Evolutionary conservation across 2,797 vertebrate genomes (phyloP).

Genomic region (Enteromius fasciolatus): DNA sequence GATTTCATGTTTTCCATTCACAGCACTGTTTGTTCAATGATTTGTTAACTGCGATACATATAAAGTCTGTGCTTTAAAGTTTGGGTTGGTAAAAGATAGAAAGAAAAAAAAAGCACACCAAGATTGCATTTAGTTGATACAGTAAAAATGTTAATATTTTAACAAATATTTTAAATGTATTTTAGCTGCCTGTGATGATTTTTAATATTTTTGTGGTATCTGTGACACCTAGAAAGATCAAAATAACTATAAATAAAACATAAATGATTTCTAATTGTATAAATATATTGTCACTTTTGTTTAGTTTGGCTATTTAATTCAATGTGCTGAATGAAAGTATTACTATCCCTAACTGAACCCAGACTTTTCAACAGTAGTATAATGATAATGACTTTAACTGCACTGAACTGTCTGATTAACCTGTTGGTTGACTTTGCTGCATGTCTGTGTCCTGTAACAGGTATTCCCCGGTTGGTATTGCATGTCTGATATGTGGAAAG

Average conservation of each 20-base stretch:
- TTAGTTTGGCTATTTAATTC: background rate
- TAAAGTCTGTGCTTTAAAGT: background rate
- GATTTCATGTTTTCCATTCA: conserved; percentile 2
- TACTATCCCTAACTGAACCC: background rate
- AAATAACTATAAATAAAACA: no score
- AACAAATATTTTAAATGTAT: background rate
- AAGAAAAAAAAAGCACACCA: background rate
- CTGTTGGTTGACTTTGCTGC: background rate
- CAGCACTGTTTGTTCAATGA: background rate
- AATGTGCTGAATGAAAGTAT: background rate
- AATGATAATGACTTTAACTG: background rate
- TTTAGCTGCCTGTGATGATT: background rate
- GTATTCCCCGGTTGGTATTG: conserved; percentile 97
- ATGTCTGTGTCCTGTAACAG: conserved; percentile 68
- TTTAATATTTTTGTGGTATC: background rate
- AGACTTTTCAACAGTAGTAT: background rate
- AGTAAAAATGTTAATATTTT: background rate
- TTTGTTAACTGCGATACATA: background rate
- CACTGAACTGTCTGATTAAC: conserved; percentile 2
- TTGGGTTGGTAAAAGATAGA: background rate
- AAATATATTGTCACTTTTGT: background rate
- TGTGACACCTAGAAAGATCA: no score
- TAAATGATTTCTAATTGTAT: no score
- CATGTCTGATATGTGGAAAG: conserved; percentile 97
- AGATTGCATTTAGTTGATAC: background rate